These are phyloP conservation scores for Cantharis flavilabris DNA, from an alignment of 2,888 invertebrate genomes.

Conservation along the genomic window DNA sequence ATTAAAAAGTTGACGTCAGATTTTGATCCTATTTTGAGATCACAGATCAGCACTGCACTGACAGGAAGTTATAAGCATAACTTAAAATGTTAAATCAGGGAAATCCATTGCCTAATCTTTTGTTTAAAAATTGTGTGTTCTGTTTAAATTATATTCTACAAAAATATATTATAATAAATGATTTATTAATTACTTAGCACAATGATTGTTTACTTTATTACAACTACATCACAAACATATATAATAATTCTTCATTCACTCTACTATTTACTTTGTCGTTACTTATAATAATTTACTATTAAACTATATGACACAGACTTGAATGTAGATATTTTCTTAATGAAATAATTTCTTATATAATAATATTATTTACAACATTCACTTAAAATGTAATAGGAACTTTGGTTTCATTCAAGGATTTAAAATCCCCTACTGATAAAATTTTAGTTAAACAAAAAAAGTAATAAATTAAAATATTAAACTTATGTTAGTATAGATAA, in stretches of 20 bases:
- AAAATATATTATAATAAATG: slow-evolving; percentile 24
- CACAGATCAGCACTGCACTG: too few species aligned
- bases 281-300: slow-evolving; percentile 26
- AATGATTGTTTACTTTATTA: slow-evolving; percentile 51
- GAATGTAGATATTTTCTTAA: slow-evolving; percentile 24
- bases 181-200: slow-evolving; percentile 40
- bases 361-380: slow-evolving; percentile 29
- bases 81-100: neutral
- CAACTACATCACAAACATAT: slow-evolving; percentile 54
- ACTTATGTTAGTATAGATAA: neutral
- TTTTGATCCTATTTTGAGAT: too few species aligned
- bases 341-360: slow-evolving; percentile 10
- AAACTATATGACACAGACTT: slow-evolving; percentile 41
- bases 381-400: slow-evolving; percentile 61
- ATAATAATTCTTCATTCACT: slow-evolving; percentile 51
- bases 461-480: slow-evolving; percentile 14
- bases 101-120: neutral
- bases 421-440: slow-evolving; percentile 44
- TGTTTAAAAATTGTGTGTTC: neutral
- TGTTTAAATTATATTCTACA: neutral
- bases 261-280: slow-evolving; percentile 33
- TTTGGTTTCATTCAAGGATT: slow-evolving; percentile 64
- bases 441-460: slow-evolving; percentile 31
- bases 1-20: too few species aligned
- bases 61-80: too few species aligned